These are phyloP conservation scores for Myotis yumanensis DNA, from an alignment of 2,113 vertebrate genomes.

Conservation along the genomic window DNA sequence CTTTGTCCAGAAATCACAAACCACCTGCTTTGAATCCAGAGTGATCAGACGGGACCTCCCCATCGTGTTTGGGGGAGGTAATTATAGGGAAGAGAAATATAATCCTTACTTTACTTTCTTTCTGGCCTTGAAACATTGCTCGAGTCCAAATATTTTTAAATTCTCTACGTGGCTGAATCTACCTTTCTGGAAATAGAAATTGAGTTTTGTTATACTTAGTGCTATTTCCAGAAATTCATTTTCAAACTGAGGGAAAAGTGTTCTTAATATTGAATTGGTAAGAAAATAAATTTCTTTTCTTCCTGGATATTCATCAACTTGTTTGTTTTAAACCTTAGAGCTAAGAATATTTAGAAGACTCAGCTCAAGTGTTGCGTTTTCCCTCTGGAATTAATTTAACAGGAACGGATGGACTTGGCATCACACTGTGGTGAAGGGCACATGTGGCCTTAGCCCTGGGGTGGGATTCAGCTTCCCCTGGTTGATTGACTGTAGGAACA, in stretches of 20 bases:
- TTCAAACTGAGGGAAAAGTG: constrained; percentile 41
- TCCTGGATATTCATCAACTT: constrained; percentile 35
- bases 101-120: constrained; percentile 43
- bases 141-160: constrained; percentile 61
- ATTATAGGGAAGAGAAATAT: neutral
- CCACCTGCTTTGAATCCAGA: constrained; percentile 23
- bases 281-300: constrained; percentile 52
- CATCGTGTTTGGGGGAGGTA: neutral
- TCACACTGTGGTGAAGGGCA: neutral
- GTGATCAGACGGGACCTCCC: neutral
- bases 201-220: constrained; percentile 39
- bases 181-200: constrained; percentile 65
- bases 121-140: constrained; percentile 47
- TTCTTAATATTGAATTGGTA: constrained; percentile 49
- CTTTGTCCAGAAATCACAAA: constrained; percentile 47
- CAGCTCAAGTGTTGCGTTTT: neutral
- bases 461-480: neutral
- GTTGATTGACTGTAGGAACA: neutral
- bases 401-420: neutral
- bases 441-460: neutral
- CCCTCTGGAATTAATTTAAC: constrained; percentile 7
- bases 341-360: constrained; percentile 52
- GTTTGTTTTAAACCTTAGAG: constrained; percentile 32
- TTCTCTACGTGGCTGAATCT: constrained; percentile 25
- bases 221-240: constrained; percentile 53